A percentile compares a stretch with the other conserved stretches of the same genome.
These are phyloP conservation scores for Neosalanx taihuensis DNA, from an alignment of 2,797 vertebrate species.

Conservation along the genomic window DNA sequence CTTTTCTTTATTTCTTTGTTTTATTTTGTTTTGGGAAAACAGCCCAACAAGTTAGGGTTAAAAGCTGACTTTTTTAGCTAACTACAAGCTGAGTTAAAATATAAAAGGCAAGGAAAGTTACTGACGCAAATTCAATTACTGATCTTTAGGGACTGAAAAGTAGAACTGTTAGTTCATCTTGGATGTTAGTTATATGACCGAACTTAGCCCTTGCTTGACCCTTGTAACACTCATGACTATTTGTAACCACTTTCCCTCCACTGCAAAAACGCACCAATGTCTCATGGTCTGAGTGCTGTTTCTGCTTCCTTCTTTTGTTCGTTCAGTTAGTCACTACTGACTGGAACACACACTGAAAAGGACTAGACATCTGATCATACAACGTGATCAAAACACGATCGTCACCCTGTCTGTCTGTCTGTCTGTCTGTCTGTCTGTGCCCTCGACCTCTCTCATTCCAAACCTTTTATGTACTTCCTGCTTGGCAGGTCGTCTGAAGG, in stretches of 20 bases:
- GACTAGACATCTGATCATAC: background rate
- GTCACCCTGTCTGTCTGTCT: background rate
- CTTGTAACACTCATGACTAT: background rate
- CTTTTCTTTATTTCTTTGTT: too few relatives aligned
- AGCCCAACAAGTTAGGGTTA: too few relatives aligned
- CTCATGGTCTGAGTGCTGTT: constrained; percentile 48
- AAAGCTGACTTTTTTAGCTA: too few relatives aligned
- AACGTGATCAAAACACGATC: background rate
- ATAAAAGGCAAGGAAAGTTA: too few relatives aligned
- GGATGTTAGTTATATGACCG: background rate
- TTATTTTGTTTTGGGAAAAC: too few relatives aligned
- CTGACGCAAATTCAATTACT: too few relatives aligned
- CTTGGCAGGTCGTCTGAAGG: constrained; percentile 74
- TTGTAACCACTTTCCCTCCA: background rate
- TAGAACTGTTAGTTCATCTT: too few relatives aligned
- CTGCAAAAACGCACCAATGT: constrained; percentile 5
- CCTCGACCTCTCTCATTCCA: background rate
- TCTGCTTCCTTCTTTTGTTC: constrained; percentile 56
- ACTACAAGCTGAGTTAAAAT: too few relatives aligned
- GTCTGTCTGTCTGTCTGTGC: background rate
- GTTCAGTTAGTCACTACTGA: constrained; percentile 52
- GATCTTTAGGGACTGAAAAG: too few relatives aligned
- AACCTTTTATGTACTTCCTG: constrained; percentile 1
- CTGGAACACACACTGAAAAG: background rate
- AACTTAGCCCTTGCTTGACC: background rate